Base-by-base conservation (phyloP, 2,113 vertebrate species). In the Lontra canadensis region DNA sequence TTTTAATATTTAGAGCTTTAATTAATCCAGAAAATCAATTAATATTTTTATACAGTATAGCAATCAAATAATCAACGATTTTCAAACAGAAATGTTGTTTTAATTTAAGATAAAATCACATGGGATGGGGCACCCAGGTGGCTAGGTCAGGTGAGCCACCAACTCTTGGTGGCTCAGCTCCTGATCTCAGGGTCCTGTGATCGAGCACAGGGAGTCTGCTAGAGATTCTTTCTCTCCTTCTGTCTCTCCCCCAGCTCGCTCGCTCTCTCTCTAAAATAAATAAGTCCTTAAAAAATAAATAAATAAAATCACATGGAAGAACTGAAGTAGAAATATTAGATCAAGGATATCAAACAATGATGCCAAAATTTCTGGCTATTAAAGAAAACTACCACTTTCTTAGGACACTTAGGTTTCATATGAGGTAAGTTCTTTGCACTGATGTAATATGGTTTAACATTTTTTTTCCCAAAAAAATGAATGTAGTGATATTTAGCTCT, bases 21-120 rank as follows among this genome's bases (percentile, higher is more conserved):
- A 18, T 88, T 88, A 76, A 34, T 29, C 42, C n/a, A 95, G 59
- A 42, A 76, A 73, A 84, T 78, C 74, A 81, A 82, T n/a, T 55
- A 42, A 65, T 84, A 73, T 42, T 36, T 9, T 88, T 82, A 80
- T 36, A 69, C 31, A 67, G 36, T 49, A 88, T 49, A 87, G 44
- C 65, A 87, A 94, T 34, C 17, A 2, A 63, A 52, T 83, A 76
- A 76, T 42, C 34, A 69, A 81, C 57, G 26, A n/a, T 76, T 93
- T 91, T 76, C 25, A 91, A 76, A 57, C 20, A 57, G 76, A 52
- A 83, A 92, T 17, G 34, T 59, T 76, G 26, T 71, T 92, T 83
- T 83, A 92, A 26, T 29, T 59, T 78, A 84, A 92, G 84, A 71
- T 95, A 95, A 88, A 96, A 92, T 74, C 86, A 96, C 3, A 6